Evolutionary conservation across 2,113 vertebrate genomes (phyloP), one percentile per base, ranked within the genome.

Genomic region (Tor tambroides): DNA sequence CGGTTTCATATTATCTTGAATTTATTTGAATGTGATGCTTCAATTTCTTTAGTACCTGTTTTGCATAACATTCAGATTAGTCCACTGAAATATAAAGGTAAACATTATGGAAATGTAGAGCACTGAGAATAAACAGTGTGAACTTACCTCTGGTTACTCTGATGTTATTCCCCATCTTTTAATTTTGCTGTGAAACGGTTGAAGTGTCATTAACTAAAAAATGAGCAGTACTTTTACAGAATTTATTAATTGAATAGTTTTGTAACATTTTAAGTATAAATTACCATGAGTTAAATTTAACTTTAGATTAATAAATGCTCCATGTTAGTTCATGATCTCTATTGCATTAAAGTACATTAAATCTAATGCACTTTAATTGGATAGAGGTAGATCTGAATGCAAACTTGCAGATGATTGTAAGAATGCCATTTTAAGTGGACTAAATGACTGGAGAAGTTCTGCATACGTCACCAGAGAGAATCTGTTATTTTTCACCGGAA

Each of bases 41-140:
- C 23, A 2, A 54, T 63, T 63, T 87, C 69, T 77, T 49, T 15
- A 32, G n/a, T 56, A n/a, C 23, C 6, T 67, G 21, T 41, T 85
- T 85, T 84, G 86, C 65, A 61, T 75, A 32, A 61, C 30, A 19
- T 65, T 76, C 41, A 75, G 26, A 10, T 54, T 51, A 41, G 10
- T 80, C 46, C 10, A 80, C 28, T 46, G 49, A 79, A 56, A 79
- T 79, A 10, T 59, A 54, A 78, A 56, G 76, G 9, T 11, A 49
- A 43, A 4, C 6, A 26, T 35, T 79, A 75, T 81, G 83, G 67
- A 54, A 81, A 82, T 85, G 51, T 30, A 19, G 32, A 76, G 21
- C 11, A 30, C 80, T 82, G 7, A 72, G 19, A 43, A 78, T 28
- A 21, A 78, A 32, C 51, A 32, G 32, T 4, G 6, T 21, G 12